Percentiles rank a stretch among this genome's conserved stretches.
These are phyloP conservation scores for Dryas iulia DNA, from an alignment of 1,140 invertebrate species.

Conservation along the genomic window DNA sequence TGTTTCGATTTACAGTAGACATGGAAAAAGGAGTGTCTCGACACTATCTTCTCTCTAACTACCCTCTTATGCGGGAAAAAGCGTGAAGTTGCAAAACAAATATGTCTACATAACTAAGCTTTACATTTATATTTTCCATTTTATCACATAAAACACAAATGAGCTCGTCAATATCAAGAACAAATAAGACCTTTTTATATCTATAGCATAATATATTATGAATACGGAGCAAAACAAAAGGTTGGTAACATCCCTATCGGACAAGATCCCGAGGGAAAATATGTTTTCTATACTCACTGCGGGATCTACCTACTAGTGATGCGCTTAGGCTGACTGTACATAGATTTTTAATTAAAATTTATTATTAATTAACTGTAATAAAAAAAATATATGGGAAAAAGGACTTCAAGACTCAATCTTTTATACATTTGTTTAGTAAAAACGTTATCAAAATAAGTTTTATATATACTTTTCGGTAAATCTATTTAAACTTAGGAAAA, in stretches of 20 bases:
- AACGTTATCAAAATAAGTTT: not conserved
- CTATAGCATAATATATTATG: conserved; percentile 2
- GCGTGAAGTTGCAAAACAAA: too few relatives aligned
- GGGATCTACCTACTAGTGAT: not conserved
- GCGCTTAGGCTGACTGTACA: not conserved
- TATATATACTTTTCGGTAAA: too few relatives aligned
- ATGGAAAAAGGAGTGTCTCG: too few relatives aligned
- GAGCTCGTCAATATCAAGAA: conserved; percentile 3
- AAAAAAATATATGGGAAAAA: too few relatives aligned
- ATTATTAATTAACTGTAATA: too few relatives aligned
- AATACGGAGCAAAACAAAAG: not conserved
- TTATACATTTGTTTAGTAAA: too few relatives aligned
- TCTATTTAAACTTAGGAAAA: not conserved
- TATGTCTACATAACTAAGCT: too few relatives aligned
- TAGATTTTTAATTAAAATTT: not conserved
- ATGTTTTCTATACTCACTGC: conserved; percentile 1
- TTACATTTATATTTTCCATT: not conserved
- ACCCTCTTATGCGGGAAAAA: too few relatives aligned
- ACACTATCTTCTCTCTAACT: too few relatives aligned
- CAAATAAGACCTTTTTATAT: conserved; percentile 2
- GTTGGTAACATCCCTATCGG: conserved; percentile 1
- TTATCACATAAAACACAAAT: not conserved
- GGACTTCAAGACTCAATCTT: too few relatives aligned
- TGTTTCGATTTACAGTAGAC: too few relatives aligned
- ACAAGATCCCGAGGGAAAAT: conserved; percentile 4